Evolutionary conservation across 2,888 invertebrate species (phyloP), one percentile per base, ranked within the genome.

Genomic region (Rhogogaster chlorosoma): DNA sequence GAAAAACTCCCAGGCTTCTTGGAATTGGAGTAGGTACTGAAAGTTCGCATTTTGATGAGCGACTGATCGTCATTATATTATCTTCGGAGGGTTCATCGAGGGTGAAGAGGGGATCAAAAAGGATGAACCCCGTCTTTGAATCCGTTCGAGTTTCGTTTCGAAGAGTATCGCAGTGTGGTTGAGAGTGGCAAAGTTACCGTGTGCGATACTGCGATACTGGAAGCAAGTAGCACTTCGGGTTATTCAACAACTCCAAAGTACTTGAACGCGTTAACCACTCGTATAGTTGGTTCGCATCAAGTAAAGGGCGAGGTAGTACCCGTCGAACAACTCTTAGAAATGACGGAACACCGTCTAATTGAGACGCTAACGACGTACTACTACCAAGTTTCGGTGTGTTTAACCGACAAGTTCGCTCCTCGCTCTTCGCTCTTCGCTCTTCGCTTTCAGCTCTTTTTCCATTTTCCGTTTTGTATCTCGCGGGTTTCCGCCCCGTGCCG

Each of bases 251-350:
- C 83, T 83, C 36, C 67, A 12, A 42, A 83, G 83, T 70, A 70
- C 83, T 83, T 45, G 83, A 83, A 67, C 64, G 64, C 67, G 64
- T 83, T 83, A 42, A 70, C 64, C 67, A 32, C 70, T 70, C 67
- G 83, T 67, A 67, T 83, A 83, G 83, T 83, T 83, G 67, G 83
- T 49, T 80, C 67, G 70, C 67, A 53, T 49, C 26, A 32, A 53
- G 53, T 67, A 67, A 49, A 53, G 67, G 42, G 45, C 57, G 61
- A 49, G 61, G 26, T 42, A 70, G 45, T 42, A 67, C 67, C 67
- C 83, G 67, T 83, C 67, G 83, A 83, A 83, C 83, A 83, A 49
- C 67, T 45, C 83, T 83, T 83, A 83, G 83, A 67, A 83, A 83
- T 83, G 67, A 83, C 67, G 67, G 45, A 83, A 83, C 45, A 67